Conservation (phyloP, 2,888 invertebrate species). For the Strigamia transsilvanica region DNA sequence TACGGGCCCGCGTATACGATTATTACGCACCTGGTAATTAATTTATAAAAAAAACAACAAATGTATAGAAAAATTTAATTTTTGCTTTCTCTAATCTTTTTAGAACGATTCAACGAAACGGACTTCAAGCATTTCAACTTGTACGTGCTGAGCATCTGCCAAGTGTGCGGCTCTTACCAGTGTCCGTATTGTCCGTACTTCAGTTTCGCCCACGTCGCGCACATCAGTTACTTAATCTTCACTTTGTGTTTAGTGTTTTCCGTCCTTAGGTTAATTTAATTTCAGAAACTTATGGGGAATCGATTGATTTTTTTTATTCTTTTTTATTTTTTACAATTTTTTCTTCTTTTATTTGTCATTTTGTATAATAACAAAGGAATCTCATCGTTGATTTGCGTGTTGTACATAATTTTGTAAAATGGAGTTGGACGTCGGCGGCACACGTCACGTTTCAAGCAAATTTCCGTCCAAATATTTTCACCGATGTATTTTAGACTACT, state of each 20-base stretch:
- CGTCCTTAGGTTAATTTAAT: neutral
- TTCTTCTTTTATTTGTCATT: neutral
- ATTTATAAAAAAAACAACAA: neutral
- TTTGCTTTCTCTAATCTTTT: neutral
- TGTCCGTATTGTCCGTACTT: slow-evolving; percentile 80
- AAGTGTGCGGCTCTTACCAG: slow-evolving; percentile 92
- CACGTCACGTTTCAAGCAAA: neutral
- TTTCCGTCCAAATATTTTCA: neutral
- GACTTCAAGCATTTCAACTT: slow-evolving; percentile 88
- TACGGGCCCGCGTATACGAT: slow-evolving; percentile 68
- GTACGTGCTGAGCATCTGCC: slow-evolving; percentile 88
- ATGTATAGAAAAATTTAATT: no score
- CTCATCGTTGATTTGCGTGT: neutral
- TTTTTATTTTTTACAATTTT: neutral
- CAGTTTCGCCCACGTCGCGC: neutral
- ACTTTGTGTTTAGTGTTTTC: neutral
- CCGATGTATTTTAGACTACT: neutral
- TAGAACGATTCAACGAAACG: slow-evolving; percentile 91
- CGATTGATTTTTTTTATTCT: no score
- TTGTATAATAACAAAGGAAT: neutral
- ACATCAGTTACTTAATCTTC: neutral
- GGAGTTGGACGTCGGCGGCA: neutral
- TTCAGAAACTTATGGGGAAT: no score
- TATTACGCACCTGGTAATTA: slow-evolving; percentile 68
- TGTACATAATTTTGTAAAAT: neutral